phyloP scores from a whole-genome alignment of 2,888 invertebrate genomes.

The Itoplectis maculator region DNA sequence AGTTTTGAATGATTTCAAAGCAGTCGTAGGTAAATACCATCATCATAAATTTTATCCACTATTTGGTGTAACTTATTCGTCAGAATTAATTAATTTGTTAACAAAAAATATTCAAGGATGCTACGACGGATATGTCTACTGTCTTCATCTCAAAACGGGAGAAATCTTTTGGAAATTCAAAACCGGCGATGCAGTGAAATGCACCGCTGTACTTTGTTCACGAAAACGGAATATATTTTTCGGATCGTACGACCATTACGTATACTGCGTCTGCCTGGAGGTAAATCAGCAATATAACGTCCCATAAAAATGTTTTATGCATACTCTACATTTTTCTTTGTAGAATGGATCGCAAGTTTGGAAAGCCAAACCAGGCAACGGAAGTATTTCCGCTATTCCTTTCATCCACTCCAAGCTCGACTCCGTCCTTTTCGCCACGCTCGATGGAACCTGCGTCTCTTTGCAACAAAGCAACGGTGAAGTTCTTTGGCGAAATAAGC shows the following conservation, averaged over 20 bases:
- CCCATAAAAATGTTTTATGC: too few species aligned
- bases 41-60: not conserved
- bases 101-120: conserved; percentile 85
- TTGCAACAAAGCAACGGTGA: conserved; percentile 85
- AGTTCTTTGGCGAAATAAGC: conserved; percentile 87
- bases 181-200: conserved; percentile 89
- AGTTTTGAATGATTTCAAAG: conserved; percentile 84
- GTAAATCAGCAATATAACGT: conserved; percentile 81
- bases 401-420: conserved; percentile 75
- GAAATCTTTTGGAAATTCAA: conserved; percentile 87
- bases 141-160: conserved; percentile 86
- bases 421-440: conserved; percentile 85
- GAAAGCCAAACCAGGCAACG: conserved; percentile 82
- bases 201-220: conserved; percentile 85
- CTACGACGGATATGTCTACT: conserved; percentile 91
- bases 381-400: conserved; percentile 86
- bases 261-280: conserved; percentile 87
- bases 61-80: not conserved
- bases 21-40: conserved; percentile 88
- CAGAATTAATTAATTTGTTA: conserved; percentile 22
- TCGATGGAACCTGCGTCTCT: conserved; percentile 87
- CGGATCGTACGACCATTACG: conserved; percentile 90
- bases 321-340: conserved; percentile 29
- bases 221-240: conserved; percentile 86
- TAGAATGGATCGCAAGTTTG: conserved; percentile 85